A percentile compares a stretch with the other conserved stretches of the same genome.
phyloP scores from a whole-genome alignment of 1,140 invertebrate species.

The Musca domestica region DNA sequence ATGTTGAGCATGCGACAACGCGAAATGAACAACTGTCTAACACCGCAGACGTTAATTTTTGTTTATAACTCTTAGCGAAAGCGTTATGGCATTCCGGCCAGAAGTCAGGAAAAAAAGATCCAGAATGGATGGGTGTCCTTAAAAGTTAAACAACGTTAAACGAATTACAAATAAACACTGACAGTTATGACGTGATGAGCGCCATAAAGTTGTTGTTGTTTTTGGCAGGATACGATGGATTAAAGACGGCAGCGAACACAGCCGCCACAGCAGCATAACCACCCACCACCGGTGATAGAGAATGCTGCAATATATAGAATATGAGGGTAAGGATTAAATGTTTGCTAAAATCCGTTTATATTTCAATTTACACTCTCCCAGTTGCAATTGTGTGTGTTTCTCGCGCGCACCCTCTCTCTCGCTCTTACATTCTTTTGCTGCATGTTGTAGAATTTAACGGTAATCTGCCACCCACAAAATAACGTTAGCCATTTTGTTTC shows the following conservation, averaged over 20 bases:
- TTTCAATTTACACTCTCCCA: no score
- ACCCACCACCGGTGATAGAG: not conserved
- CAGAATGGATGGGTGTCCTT: not conserved
- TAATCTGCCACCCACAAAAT: constrained; percentile 3
- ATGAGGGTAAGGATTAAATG: not conserved
- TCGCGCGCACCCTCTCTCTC: not conserved
- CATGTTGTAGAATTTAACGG: not conserved
- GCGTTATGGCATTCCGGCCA: not conserved
- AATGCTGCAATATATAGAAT: no score
- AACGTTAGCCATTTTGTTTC: constrained; percentile 20
- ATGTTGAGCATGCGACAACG: not conserved
- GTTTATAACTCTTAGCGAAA: not conserved
- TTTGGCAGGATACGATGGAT: not conserved
- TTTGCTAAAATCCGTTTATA: no score
- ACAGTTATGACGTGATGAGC: not conserved
- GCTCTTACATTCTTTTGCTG: not conserved
- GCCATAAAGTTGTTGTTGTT: not conserved
- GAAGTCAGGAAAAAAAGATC: not conserved
- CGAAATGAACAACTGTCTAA: constrained; percentile 2
- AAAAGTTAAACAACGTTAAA: constrained; percentile 16
- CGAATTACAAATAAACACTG: constrained; percentile 20
- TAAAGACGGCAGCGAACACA: not conserved
- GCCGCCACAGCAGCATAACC: not conserved
- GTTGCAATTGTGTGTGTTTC: not conserved
- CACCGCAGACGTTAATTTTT: not conserved